Base-by-base conservation (phyloP, 2,797 vertebrate genomes). In the Hipposideros larvatus region DNA sequence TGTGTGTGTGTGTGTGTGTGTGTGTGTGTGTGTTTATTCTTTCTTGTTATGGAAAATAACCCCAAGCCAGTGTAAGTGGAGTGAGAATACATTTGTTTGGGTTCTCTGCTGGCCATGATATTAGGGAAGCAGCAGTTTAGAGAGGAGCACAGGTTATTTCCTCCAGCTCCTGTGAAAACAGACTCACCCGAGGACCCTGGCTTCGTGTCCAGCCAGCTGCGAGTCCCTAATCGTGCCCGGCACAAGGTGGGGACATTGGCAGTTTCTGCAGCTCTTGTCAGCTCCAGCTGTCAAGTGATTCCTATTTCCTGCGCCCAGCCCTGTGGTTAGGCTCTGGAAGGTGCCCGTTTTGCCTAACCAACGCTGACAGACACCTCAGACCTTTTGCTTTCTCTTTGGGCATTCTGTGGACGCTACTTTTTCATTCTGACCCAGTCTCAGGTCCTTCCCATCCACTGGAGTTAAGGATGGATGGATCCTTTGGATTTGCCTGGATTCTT, bases 301-400 rank as follows among this genome's bases (percentile, higher is more conserved):
- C 16, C 77, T 61, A 75, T 88, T 98, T 98, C 98, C 98, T 98
- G 96, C 91, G 53, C 97, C 97, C 97, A 90, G 85, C 96, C 98
- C 98, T 87, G 84, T 43, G 92, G 91, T 66, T 71, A 59, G 51
- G 73, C 68, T 79, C 92, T 90, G 92, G 80, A 94, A 92, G 66
- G 55, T 85, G 74, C 87, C 8, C 75, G 95, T 26, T 80, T 86
- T 86, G 63, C 96, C 18, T 51, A 65, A 86, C 73, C 92, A 88
- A 19, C 22, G 96, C 95, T 96, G 93, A 96, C 51, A 78, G 6
- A 3, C 3, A 1, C 61, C 2, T 18, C 55, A 89, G 84, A 22
- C 13, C 41, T 41, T 63, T 78, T 22, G 53, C 84, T 95, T 63
- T 86, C 65, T 86, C 41, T 75, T 46, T 7, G 43, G 66, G 51